Conservation (phyloP, 2,888 invertebrate species). For the Microctonus brassicae region DNA sequence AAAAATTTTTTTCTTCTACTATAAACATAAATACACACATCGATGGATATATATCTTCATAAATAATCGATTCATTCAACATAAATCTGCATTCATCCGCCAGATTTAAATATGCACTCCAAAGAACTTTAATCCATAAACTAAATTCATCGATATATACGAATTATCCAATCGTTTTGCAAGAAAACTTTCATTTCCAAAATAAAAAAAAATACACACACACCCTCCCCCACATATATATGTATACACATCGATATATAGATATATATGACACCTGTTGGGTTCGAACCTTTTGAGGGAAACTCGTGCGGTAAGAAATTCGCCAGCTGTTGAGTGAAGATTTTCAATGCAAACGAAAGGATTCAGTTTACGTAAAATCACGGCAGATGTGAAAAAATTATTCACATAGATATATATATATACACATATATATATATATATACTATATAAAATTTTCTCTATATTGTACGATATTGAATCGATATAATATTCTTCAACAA, state of each 20-base stretch:
- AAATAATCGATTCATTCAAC: no score
- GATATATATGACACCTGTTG: slow-evolving; percentile 8
- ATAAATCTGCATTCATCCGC: no score
- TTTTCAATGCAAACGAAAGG: slow-evolving; percentile 9
- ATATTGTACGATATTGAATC: not conserved
- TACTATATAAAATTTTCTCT: slow-evolving; percentile 4
- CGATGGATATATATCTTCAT: no score
- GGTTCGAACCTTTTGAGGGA: not conserved
- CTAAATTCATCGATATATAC: no score
- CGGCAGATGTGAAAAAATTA: slow-evolving; percentile 15
- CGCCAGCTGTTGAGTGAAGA: slow-evolving; percentile 2
- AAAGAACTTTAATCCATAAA: no score
- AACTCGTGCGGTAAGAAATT: slow-evolving; percentile 2
- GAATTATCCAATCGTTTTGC: no score
- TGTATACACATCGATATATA: not conserved
- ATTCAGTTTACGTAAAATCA: slow-evolving; percentile 23
- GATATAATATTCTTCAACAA: not conserved
- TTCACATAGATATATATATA: no score
- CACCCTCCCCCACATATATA: not conserved
- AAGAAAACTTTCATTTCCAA: no score
- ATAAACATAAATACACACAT: no score
- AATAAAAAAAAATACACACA: not conserved
- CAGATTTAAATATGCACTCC: no score
- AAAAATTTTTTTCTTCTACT: no score
- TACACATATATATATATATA: not conserved